These are phyloP conservation scores for Adrianichthys oophorus DNA, from an alignment of 2,797 vertebrate genomes.

Conservation along the genomic window DNA sequence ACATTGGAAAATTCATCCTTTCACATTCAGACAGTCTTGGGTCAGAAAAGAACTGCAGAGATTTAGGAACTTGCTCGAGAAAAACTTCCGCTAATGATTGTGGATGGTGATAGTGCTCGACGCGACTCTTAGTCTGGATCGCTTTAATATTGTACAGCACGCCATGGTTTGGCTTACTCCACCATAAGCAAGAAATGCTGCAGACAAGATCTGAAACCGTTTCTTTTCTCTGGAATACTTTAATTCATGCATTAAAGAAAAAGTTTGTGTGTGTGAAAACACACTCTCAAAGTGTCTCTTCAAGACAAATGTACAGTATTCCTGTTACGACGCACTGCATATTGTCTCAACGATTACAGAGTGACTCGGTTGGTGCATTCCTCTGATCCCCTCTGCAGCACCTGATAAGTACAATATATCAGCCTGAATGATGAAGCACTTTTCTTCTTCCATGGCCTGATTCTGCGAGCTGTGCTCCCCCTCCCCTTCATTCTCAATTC, in stretches of 20 bases:
- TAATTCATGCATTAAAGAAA: too few species aligned
- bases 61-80: slow-evolving; percentile 18
- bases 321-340: neutral
- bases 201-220: neutral
- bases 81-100: slow-evolving; percentile 16
- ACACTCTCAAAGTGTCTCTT: too few species aligned
- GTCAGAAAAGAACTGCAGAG: slow-evolving; percentile 9
- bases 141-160: slow-evolving; percentile 2
- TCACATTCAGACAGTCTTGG: slow-evolving; percentile 30
- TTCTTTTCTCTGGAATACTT: neutral
- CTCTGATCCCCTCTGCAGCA: slow-evolving; percentile 33
- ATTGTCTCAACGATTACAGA: neutral
- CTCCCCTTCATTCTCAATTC: slow-evolving; percentile 48
- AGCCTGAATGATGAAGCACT: slow-evolving; percentile 62
- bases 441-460: slow-evolving; percentile 51
- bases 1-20: slow-evolving; percentile 44
- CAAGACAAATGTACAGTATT: neutral
- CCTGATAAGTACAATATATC: slow-evolving; percentile 45
- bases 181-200: neutral
- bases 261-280: too few species aligned
- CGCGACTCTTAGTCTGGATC: slow-evolving; percentile 8
- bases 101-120: slow-evolving; percentile 1
- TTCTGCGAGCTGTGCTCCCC: slow-evolving; percentile 49
- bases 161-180: neutral
- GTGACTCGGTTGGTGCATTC: slow-evolving; percentile 5